Percentiles rank a stretch among this genome's conserved stretches.
These are phyloP conservation scores for Hermatobates lingyangjiaoensis DNA, from an alignment of 1,140 invertebrate genomes.

Conservation along the genomic window DNA sequence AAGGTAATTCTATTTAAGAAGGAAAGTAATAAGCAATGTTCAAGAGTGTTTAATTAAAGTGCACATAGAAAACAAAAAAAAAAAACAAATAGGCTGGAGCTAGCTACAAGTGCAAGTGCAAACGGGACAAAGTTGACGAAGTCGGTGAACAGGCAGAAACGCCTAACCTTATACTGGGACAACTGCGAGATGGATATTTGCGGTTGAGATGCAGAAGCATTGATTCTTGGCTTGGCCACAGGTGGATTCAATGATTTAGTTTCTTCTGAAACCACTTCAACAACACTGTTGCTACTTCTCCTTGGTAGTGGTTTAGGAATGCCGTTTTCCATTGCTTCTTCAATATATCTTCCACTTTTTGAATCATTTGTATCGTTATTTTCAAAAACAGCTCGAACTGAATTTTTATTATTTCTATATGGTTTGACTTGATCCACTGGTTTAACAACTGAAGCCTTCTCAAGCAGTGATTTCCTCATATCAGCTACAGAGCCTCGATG, in stretches of 20 bases:
- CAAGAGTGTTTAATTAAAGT: too few species aligned
- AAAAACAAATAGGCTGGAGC: background rate
- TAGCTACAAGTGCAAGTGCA: conserved; percentile 10
- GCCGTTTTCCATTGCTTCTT: conserved; percentile 19
- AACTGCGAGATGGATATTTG: conserved; percentile 21
- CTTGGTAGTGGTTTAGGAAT: conserved; percentile 61
- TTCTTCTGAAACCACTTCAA: conserved; percentile 20
- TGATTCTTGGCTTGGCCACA: conserved; percentile 37
- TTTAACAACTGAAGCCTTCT: conserved; percentile 8
- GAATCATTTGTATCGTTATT: conserved; percentile 10
- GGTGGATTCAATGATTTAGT: conserved; percentile 31
- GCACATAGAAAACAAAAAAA: conserved; percentile 7
- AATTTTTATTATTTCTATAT: conserved; percentile 12
- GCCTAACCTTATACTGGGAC: conserved; percentile 52
- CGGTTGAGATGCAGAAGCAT: conserved; percentile 11
- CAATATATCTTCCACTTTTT: conserved; percentile 15
- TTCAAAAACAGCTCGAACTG: conserved; percentile 13
- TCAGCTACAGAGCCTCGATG: conserved; percentile 28
- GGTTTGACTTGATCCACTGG: conserved; percentile 8
- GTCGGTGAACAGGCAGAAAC: conserved; percentile 3
- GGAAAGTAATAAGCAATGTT: too few species aligned
- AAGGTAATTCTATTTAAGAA: too few species aligned
- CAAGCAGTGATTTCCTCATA: conserved; percentile 22
- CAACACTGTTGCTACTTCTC: too few species aligned
- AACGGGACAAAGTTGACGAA: conserved; percentile 9